A percentile compares a stretch with the other conserved stretches of the same genome.
Conservation (phyloP, 2,113 vertebrate genomes). For the Mesocricetus auratus region DNA sequence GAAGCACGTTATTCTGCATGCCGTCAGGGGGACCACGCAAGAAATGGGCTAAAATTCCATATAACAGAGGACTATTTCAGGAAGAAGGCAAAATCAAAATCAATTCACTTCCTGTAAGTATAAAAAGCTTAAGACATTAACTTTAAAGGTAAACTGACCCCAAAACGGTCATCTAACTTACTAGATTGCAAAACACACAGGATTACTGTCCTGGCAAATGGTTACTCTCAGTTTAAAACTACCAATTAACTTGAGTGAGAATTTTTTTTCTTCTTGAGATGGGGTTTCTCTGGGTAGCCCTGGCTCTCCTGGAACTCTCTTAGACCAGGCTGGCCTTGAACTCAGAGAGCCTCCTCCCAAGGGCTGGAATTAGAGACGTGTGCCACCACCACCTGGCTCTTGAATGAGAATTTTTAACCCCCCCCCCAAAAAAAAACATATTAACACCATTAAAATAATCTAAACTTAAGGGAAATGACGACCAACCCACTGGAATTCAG, state of each 20-base stretch:
- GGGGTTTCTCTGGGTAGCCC: background rate
- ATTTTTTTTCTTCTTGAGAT: background rate
- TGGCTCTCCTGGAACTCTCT: background rate
- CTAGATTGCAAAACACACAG: background rate
- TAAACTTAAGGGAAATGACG: background rate
- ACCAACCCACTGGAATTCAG: constrained; percentile 31
- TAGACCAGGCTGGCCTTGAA: background rate
- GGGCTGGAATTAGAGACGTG: background rate
- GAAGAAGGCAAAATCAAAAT: constrained; percentile 70
- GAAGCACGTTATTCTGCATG: constrained; percentile 80
- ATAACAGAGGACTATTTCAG: constrained; percentile 93
- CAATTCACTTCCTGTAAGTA: background rate
- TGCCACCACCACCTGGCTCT: background rate
- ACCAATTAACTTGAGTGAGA: background rate
- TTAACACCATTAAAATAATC: constrained; percentile 35
- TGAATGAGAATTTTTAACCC: background rate
- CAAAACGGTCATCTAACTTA: background rate
- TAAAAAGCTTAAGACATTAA: constrained; percentile 31
- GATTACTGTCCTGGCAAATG: constrained; percentile 1
- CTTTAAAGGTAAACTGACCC: constrained; percentile 38
- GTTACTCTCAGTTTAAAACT: constrained; percentile 20
- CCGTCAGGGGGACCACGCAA: constrained; percentile 86
- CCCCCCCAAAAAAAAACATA: constrained; percentile 45
- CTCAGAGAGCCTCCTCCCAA: background rate
- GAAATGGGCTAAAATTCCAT: constrained; percentile 94